Conservation (phyloP, 1,140 invertebrate genomes). For the Drosophila albomicans region DNA sequence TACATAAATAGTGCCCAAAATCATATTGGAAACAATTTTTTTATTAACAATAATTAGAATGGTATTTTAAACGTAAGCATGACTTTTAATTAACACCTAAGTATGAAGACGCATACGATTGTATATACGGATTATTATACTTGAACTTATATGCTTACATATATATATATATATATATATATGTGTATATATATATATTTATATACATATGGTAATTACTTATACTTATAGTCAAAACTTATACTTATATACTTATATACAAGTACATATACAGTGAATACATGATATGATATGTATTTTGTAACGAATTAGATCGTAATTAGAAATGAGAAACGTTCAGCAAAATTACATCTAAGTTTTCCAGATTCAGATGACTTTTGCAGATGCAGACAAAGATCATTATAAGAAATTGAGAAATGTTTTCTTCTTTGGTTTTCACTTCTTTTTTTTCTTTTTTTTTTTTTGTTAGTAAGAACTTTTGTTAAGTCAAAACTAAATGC, state of each 20-base stretch:
- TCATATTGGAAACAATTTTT: constrained; percentile 58
- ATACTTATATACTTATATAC: constrained; percentile 34
- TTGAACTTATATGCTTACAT: constrained; percentile 37
- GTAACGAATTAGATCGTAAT: constrained; percentile 59
- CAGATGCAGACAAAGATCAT: constrained; percentile 53
- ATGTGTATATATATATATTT: constrained; percentile 46
- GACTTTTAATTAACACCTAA: constrained; percentile 69
- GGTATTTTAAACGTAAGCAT: constrained; percentile 63
- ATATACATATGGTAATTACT: constrained; percentile 31
- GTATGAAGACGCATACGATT: constrained; percentile 40
- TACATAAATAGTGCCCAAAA: constrained; percentile 59
- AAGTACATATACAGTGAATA: constrained; percentile 49
- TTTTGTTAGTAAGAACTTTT: constrained; percentile 45
- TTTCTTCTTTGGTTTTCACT: constrained; percentile 58
- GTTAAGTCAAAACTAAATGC: constrained; percentile 61
- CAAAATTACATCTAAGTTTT: constrained; percentile 80
- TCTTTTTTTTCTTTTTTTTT: constrained; percentile 73
- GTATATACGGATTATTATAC: constrained; percentile 58
- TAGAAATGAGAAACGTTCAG: constrained; percentile 56
- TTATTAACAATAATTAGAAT: constrained; percentile 65
- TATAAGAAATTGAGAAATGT: constrained; percentile 29
- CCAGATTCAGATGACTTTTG: constrained; percentile 80
- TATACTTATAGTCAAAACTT: constrained; percentile 49
- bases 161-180: constrained; percentile 43
- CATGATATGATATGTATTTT: constrained; percentile 50